Evolutionary conservation across 1,140 invertebrate genomes (phyloP), one percentile per base, ranked within the genome.

Genomic region (Steinernema feltiae): DNA sequence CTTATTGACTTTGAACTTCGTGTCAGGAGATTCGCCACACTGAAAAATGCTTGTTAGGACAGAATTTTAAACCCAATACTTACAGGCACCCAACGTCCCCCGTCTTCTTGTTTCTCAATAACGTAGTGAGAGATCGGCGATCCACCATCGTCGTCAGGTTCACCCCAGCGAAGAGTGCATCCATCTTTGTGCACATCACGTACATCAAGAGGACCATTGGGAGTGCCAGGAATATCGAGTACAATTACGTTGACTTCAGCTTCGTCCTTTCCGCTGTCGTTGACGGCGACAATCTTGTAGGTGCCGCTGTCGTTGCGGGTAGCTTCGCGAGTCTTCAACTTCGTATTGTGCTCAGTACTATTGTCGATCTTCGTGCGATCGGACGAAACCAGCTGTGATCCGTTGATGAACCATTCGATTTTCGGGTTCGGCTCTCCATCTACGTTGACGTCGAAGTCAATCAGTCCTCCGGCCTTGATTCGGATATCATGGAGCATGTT

Each of bases 161-260:
- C 81, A 70, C 87, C 86, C 89, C 89, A 90, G 41, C 79, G 81
- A 30, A 90, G 79, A 0, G 87, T 88, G 31, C 89, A 82, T 27
- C 86, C 84, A 41, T 89, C 88, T 69, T 89, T 89, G 35, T 85
- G 84, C 29, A 90, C 86, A 31, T 89, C 87, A 0, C 79, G 78
- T 0, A 87, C 88, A 35, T 87, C 86, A 32, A 90, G 63, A 24
- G 89, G 89, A 30, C 89, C 89, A 71, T 84, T 81, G 21, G 89
- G 89, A 30, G 84, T 69, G 1, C 82, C 81, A 24, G 89, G 89
- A 76, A 86, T 86, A 87, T 94, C 88, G 53, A 96, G 88, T 48
- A 98, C 94, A 82, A 91, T 89, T 1, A 99, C 90, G 82, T 97
- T 94, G 69, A 99, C 90, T 81, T 98, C 94, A 0, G 95, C 95